Conservation (phyloP, 2,888 invertebrate species). For the Sarcophaga variegata region DNA sequence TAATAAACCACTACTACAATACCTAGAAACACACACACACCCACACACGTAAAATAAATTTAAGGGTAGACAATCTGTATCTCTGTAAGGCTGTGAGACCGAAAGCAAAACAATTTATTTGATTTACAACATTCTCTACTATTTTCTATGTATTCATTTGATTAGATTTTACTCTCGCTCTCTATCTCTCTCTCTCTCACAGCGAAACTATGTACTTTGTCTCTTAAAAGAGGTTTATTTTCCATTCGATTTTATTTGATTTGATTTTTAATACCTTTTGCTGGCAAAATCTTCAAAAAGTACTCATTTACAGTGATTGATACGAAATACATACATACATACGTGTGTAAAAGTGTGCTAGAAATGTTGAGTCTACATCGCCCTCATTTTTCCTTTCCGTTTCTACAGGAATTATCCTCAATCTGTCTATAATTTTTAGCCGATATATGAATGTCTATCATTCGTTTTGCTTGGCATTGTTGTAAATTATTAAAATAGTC, state of each 20-base stretch:
- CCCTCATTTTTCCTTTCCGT: constrained; percentile 1
- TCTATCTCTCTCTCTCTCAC: neutral
- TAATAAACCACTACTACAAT: constrained; percentile 27
- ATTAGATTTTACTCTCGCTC: constrained; percentile 35
- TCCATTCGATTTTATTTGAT: constrained; percentile 15
- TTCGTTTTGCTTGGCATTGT: constrained; percentile 32
- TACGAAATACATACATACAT: neutral
- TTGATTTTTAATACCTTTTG: constrained; percentile 36
- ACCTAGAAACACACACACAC: neutral
- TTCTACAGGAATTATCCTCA: constrained; percentile 19
- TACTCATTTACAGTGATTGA: constrained; percentile 23
- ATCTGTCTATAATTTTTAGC: constrained; percentile 18
- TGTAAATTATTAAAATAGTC: constrained; percentile 67
- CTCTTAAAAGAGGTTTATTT: neutral
- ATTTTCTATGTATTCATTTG: constrained; percentile 47
- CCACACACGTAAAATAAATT: neutral
- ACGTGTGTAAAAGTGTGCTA: constrained; percentile 17
- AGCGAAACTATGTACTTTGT: neutral
- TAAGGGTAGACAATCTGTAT: neutral
- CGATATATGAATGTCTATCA: neutral
- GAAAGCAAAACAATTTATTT: constrained; percentile 18
- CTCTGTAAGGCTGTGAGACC: constrained; percentile 15
- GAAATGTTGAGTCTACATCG: constrained; percentile 15
- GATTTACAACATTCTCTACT: constrained; percentile 3
- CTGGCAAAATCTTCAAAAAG: constrained; percentile 39